A percentile compares a stretch with the other conserved stretches of the same genome.
Evolutionary conservation across 1,140 invertebrate genomes (phyloP).

Genomic region (Zaprionus davidi): DNA sequence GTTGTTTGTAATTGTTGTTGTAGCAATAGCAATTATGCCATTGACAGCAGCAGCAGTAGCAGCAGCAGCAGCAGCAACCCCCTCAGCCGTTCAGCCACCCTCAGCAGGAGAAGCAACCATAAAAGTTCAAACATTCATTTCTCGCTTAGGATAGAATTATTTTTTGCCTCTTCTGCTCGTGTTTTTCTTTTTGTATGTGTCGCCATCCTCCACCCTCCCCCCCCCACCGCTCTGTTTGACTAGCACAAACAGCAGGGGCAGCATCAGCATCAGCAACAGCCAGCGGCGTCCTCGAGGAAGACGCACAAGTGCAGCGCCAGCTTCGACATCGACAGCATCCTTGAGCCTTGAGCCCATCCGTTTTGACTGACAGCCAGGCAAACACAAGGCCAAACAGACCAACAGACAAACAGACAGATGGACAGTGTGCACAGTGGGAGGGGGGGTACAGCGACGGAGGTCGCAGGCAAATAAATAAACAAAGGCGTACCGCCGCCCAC

Average conservation of each 20-base stretch:
- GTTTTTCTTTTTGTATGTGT: conserved; percentile 26
- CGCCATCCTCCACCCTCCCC: neutral
- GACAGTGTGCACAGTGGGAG: conserved; percentile 8
- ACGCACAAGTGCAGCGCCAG: conserved; percentile 60
- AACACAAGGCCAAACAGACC: conserved; percentile 49
- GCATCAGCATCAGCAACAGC: conserved; percentile 25
- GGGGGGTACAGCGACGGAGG: neutral
- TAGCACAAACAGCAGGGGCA: conserved; percentile 53
- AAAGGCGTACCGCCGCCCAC: conserved; percentile 48
- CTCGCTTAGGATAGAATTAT: conserved; percentile 70
- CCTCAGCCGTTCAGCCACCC: neutral
- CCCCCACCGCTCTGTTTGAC: conserved; percentile 60
- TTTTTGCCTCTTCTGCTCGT: conserved; percentile 9
- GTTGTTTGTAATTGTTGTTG: conserved; percentile 78
- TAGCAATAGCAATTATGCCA: conserved; percentile 84
- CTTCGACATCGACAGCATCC: conserved; percentile 51
- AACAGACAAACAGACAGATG: conserved; percentile 15
- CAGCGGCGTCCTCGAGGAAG: conserved; percentile 47
- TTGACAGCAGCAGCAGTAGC: conserved; percentile 42
- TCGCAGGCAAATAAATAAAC: conserved; percentile 71
- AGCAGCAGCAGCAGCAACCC: conserved; percentile 12
- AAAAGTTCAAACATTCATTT: conserved; percentile 84
- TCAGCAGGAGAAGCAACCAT: conserved; percentile 54
- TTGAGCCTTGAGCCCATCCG: conserved; percentile 55
- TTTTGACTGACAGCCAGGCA: conserved; percentile 69